Evolutionary conservation across 92 coral and sea anemone genomes (phyloP).

Genomic region (Zoanthus gigantus): DNA sequence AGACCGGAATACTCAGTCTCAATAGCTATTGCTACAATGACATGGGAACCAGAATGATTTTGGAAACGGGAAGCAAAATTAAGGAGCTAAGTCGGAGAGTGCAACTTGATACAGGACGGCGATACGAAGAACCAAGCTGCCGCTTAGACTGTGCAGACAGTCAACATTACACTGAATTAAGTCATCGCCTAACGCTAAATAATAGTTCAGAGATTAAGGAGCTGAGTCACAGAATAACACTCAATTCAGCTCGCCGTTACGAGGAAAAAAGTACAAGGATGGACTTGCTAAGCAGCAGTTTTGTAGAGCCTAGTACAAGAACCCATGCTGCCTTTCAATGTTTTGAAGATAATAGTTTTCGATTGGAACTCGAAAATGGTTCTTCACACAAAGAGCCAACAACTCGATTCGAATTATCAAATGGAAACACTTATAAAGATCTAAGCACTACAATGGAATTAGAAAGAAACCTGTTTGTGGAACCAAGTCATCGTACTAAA

Average conservation of each 20-base stretch:
- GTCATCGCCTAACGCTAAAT: slow-evolving; percentile 21
- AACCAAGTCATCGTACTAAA: slow-evolving; percentile 21
- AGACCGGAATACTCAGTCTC: slow-evolving; percentile 25
- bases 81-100: slow-evolving; percentile 11
- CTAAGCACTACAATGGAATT: slow-evolving; percentile 11
- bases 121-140: slow-evolving; percentile 37
- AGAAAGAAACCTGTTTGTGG: slow-evolving; percentile 10
- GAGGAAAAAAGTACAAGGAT: slow-evolving; percentile 38
- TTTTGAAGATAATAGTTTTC: slow-evolving; percentile 2
- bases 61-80: slow-evolving; percentile 26
- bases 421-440: neutral
- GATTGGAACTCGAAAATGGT: slow-evolving; percentile 20
- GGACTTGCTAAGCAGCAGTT: slow-evolving; percentile 19
- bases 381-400: slow-evolving; percentile 19
- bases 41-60: slow-evolving; percentile 7
- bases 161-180: slow-evolving; percentile 15
- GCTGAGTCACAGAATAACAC: slow-evolving; percentile 12
- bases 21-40: slow-evolving; percentile 7
- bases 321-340: neutral
- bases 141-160: slow-evolving; percentile 16
- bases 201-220: slow-evolving; percentile 29
- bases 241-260: slow-evolving; percentile 30
- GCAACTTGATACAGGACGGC: slow-evolving; percentile 16
- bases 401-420: slow-evolving; percentile 11
- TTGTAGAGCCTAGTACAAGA: slow-evolving; percentile 36